Evolutionary conservation across 2,113 vertebrate genomes (phyloP).

Genomic region (Platichthys flesus): DNA sequence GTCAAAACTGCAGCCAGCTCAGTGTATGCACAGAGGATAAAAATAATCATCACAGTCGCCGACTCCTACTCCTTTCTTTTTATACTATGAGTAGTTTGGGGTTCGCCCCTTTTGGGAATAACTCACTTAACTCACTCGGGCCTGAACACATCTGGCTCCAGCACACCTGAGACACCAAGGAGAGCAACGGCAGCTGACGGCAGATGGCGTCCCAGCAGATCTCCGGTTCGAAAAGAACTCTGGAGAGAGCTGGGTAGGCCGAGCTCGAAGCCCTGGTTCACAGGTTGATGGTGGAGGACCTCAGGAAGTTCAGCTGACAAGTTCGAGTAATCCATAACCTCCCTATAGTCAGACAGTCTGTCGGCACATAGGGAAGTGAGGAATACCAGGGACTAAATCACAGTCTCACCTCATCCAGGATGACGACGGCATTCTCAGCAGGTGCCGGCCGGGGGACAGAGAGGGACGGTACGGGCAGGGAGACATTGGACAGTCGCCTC

Average conservation of each 20-base stretch:
- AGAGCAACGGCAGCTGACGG: too few species aligned
- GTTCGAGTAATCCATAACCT: not conserved
- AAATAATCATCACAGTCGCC: too few species aligned
- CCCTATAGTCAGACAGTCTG: not conserved
- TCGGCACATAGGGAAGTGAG: not conserved
- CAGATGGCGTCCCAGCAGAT: too few species aligned
- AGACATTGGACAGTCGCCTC: slow-evolving; percentile 93
- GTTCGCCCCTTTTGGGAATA: too few species aligned
- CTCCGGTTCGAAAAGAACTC: too few species aligned
- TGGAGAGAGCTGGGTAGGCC: too few species aligned
- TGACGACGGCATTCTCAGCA: slow-evolving; percentile 83
- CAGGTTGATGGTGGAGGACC: too few species aligned
- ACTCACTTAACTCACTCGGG: too few species aligned
- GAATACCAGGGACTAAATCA: too few species aligned
- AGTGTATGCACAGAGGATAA: not conserved
- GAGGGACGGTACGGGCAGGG: slow-evolving; percentile 90
- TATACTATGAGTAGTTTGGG: not conserved
- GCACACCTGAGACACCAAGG: too few species aligned
- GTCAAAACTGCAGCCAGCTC: slow-evolving; percentile 14
- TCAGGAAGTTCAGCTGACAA: not conserved
- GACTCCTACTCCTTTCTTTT: not conserved
- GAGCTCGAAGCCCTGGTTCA: too few species aligned
- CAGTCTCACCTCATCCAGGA: slow-evolving; percentile 89
- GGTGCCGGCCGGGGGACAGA: slow-evolving; percentile 89
- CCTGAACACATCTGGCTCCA: too few species aligned